Evolutionary conservation across 2,888 invertebrate genomes (phyloP).

Genomic region (Phaonia tiefii): DNA sequence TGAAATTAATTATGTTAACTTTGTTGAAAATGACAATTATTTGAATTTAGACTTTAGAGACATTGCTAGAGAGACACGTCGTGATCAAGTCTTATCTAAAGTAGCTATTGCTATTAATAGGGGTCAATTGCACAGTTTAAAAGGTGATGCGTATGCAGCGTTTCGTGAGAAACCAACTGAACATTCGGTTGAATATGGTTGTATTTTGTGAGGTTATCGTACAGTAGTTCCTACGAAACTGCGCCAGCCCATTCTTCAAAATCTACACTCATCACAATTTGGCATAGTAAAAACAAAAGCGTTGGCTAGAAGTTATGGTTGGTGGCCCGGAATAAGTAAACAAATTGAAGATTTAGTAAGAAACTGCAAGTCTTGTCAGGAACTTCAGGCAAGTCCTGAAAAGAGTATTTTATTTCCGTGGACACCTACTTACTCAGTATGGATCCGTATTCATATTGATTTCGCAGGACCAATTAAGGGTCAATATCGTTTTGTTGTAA

Average conservation of each 20-base stretch:
- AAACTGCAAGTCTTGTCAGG: slow-evolving; percentile 55
- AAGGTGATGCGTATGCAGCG: no score
- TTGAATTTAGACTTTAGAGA: slow-evolving; percentile 32
- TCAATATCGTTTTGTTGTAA: no score
- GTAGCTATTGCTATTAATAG: no score
- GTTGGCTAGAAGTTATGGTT: background rate
- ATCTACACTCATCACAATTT: background rate
- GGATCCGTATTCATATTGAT: no score
- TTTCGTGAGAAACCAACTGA: background rate
- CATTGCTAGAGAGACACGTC: background rate
- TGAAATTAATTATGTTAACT: slow-evolving; percentile 46
- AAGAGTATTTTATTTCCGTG: slow-evolving; percentile 54
- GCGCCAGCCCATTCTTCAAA: background rate
- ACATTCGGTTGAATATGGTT: slow-evolving; percentile 14
- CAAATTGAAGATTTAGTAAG: slow-evolving; percentile 34
- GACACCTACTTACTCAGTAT: slow-evolving; percentile 47
- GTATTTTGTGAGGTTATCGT: slow-evolving; percentile 35
- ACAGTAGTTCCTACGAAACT: slow-evolving; percentile 8
- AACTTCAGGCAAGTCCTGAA: slow-evolving; percentile 53
- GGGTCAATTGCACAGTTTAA: no score
- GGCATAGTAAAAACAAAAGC: background rate
- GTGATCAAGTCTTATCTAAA: background rate
- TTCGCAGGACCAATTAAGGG: no score
- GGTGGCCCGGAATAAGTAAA: background rate
- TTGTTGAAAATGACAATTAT: slow-evolving; percentile 41